A percentile compares a stretch with the other conserved stretches of the same genome.
These are phyloP conservation scores for Melanotus villosus DNA, from an alignment of 2,888 invertebrate genomes.

Conservation along the genomic window DNA sequence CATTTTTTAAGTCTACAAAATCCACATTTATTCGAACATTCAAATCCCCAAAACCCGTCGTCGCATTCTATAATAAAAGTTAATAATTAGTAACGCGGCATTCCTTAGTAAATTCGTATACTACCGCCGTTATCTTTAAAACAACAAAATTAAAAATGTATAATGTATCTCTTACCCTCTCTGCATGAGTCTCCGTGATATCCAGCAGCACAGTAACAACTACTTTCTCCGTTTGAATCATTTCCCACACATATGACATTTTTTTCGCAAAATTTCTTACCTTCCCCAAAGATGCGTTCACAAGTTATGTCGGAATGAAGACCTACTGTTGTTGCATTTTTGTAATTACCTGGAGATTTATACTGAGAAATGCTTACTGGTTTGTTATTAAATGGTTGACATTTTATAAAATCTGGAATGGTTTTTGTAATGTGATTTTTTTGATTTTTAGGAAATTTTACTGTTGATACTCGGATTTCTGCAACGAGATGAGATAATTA, in stretches of 20 bases:
- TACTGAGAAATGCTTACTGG: neutral
- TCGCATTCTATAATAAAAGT: no score
- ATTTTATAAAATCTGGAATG: neutral
- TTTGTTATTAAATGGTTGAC: neutral
- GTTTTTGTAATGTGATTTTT: neutral
- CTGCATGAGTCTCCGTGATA: neutral
- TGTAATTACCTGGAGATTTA: no score
- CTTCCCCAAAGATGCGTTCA: neutral
- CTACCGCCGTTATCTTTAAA: no score
- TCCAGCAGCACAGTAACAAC: neutral
- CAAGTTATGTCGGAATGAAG: neutral
- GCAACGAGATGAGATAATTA: neutral
- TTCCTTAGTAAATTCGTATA: no score
- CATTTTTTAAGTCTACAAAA: no score
- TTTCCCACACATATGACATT: neutral
- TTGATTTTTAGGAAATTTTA: no score
- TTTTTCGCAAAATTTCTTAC: neutral
- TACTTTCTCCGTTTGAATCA: neutral
- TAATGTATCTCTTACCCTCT: neutral
- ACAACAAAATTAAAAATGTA: no score
- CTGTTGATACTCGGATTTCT: neutral
- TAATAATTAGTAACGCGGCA: no score
- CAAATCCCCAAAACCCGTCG: no score
- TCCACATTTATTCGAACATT: no score
- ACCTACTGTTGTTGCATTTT: neutral